A percentile compares a stretch with the other conserved stretches of the same genome.
These are phyloP conservation scores for Muntiacus muntjak DNA, from an alignment of 2,113 vertebrate genomes.

Conservation along the genomic window DNA sequence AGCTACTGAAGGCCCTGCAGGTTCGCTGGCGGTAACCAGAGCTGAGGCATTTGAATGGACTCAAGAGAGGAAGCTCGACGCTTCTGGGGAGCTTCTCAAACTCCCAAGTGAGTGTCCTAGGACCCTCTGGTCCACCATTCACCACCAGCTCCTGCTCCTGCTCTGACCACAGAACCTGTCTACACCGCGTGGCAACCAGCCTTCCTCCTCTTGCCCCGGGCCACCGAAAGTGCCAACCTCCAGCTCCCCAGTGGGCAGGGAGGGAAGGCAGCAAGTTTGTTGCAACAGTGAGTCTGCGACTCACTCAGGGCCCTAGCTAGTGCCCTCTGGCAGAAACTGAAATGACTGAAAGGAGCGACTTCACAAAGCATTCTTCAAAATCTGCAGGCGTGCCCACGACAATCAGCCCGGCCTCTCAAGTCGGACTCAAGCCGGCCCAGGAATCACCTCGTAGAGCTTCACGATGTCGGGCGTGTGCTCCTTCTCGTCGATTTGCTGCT, in stretches of 20 bases:
- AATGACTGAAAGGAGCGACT: neutral
- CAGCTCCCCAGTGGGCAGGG: neutral
- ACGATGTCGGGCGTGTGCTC: constrained; percentile 89
- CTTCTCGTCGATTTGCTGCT: constrained; percentile 93
- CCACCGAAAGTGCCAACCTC: neutral
- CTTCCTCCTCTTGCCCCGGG: neutral
- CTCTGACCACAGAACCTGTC: neutral
- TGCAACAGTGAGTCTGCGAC: neutral
- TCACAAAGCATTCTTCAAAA: neutral
- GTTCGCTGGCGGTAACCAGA: neutral
- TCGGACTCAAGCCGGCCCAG: neutral
- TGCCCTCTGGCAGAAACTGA: neutral
- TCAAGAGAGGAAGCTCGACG: neutral
- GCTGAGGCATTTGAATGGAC: neutral
- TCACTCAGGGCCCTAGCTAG: neutral
- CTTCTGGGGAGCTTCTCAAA: neutral
- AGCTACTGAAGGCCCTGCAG: neutral
- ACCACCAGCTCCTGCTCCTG: neutral
- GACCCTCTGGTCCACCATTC: neutral
- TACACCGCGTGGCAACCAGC: neutral
- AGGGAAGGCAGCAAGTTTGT: neutral
- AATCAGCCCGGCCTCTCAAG: fast-evolving
- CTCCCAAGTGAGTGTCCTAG: neutral
- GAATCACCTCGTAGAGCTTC: constrained; percentile 92
- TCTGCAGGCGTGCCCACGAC: neutral